phyloP scores from a whole-genome alignment of 2,113 vertebrate species.

The Toxotes jaculatrix region DNA sequence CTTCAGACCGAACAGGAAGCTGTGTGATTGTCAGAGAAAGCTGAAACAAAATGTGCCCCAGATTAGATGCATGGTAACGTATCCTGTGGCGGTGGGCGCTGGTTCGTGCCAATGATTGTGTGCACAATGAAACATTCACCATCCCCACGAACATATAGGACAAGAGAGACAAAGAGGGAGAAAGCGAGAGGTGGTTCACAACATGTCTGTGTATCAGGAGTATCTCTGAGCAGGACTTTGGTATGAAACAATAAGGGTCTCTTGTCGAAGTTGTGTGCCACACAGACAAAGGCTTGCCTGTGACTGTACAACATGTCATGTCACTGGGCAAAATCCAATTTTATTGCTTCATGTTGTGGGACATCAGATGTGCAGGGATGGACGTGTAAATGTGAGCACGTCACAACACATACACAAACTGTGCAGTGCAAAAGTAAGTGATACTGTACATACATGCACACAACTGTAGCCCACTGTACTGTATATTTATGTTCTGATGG shows the following conservation, averaged over 20 bases:
- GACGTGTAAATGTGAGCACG: conserved; percentile 56
- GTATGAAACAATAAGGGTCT: conserved; percentile 64
- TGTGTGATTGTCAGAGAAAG: conserved; percentile 11
- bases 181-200: conserved; percentile 48
- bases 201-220: conserved; percentile 44
- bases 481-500: conserved; percentile 35
- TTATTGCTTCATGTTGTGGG: conserved; percentile 41
- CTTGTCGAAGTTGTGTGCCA: conserved; percentile 58
- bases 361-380: conserved; percentile 69
- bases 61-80: conserved; percentile 12
- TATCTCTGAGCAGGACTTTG: conserved; percentile 50
- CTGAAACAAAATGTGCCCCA: conserved; percentile 21
- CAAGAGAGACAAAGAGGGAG: conserved; percentile 47
- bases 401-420: conserved; percentile 34
- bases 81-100: conserved; percentile 53
- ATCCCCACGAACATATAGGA: conserved; percentile 52
- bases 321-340: conserved; percentile 45
- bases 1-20: conserved; percentile 40
- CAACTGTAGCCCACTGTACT: conserved; percentile 38
- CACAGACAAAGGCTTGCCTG: conserved; percentile 70
- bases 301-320: conserved; percentile 57
- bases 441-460: conserved; percentile 8
- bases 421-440: conserved; percentile 21
- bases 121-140: conserved; percentile 67
- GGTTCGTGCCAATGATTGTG: conserved; percentile 37